Evolutionary conservation across 2,113 vertebrate species (phyloP).

Genomic region (Romanogobio albipinnatus): DNA sequence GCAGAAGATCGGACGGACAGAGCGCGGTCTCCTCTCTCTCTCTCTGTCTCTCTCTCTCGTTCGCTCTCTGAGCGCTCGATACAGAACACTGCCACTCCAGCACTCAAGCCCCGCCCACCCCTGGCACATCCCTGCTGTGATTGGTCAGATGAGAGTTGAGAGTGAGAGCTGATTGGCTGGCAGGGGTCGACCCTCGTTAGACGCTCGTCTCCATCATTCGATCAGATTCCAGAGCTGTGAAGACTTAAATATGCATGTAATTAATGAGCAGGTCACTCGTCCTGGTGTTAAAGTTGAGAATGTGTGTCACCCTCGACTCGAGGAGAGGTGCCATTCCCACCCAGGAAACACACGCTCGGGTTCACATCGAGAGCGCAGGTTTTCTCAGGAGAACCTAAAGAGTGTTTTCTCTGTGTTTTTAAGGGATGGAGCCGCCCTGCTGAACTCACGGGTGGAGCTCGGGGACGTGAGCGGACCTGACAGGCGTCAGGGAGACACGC

Average conservation of each 20-base stretch:
- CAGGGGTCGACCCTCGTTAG: not conserved
- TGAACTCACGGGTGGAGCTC: slow-evolving; percentile 2
- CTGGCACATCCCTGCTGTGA: not conserved
- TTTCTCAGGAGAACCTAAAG: no score
- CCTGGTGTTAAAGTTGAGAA: not conserved
- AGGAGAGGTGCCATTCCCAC: no score
- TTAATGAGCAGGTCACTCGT: not conserved
- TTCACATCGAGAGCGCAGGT: no score
- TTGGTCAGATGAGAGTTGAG: slow-evolving; percentile 18
- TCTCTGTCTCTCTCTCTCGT: slow-evolving; percentile 47
- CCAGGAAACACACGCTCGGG: no score
- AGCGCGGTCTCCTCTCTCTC: slow-evolving; percentile 31
- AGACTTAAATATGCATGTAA: slow-evolving; percentile 16
- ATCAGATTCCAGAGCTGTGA: slow-evolving; percentile 5
- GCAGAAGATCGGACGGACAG: not conserved
- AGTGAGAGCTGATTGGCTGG: slow-evolving; percentile 36
- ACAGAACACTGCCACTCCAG: slow-evolving; percentile 23
- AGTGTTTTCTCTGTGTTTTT: not conserved
- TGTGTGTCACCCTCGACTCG: not conserved
- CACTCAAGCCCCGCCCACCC: slow-evolving; percentile 20
- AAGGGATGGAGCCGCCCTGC: not conserved
- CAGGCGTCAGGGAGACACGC: slow-evolving; percentile 12
- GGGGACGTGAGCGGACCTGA: not conserved
- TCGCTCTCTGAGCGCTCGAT: slow-evolving; percentile 28
- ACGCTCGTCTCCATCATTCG: not conserved